Percentiles rank a stretch among this genome's conserved stretches.
phyloP scores from a whole-genome alignment of 1,140 invertebrate species.

The Drosophila orena region DNA sequence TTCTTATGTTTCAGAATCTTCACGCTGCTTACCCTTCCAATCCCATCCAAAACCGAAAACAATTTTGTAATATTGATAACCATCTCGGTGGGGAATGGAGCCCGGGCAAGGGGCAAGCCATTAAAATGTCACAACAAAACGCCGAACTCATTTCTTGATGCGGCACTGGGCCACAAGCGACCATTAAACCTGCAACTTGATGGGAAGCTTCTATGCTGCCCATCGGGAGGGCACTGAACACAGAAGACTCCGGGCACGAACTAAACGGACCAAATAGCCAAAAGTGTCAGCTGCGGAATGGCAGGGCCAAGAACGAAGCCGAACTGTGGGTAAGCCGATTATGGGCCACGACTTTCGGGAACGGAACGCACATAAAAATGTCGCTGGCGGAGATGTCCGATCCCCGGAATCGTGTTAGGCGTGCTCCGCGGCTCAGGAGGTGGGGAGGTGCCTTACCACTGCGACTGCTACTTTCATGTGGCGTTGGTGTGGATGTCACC shows the following conservation, averaged over 20 bases:
- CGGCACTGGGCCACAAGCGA: slow-evolving; percentile 40
- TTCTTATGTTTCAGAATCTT: slow-evolving; percentile 7
- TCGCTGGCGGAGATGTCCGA: slow-evolving; percentile 22
- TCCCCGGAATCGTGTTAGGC: slow-evolving; percentile 71
- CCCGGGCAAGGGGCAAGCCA: slow-evolving; percentile 18
- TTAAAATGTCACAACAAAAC: slow-evolving; percentile 81
- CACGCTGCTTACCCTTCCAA: slow-evolving; percentile 28
- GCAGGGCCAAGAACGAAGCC: slow-evolving; percentile 26
- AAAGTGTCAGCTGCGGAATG: slow-evolving; percentile 45
- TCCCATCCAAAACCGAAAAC: slow-evolving; percentile 32
- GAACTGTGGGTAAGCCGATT: slow-evolving; percentile 66
- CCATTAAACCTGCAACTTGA: slow-evolving; percentile 72
- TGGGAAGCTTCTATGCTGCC: slow-evolving; percentile 44
- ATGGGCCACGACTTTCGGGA: slow-evolving; percentile 58
- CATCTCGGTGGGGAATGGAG: slow-evolving; percentile 15
- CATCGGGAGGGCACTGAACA: slow-evolving; percentile 24
- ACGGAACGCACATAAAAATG: slow-evolving; percentile 54
- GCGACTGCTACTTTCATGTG: background rate
- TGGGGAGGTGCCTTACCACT: background rate
- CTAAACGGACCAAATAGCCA: slow-evolving; percentile 48
- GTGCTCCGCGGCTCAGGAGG: slow-evolving; percentile 22
- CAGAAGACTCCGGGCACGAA: slow-evolving; percentile 72
- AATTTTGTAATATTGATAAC: slow-evolving; percentile 60
- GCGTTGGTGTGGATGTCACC: slow-evolving; percentile 63
- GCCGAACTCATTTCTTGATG: slow-evolving; percentile 77